A percentile compares a stretch with the other conserved stretches of the same genome.
These are phyloP conservation scores for Myotis findleyi DNA, from an alignment of 2,797 vertebrate species.

Conservation along the genomic window DNA sequence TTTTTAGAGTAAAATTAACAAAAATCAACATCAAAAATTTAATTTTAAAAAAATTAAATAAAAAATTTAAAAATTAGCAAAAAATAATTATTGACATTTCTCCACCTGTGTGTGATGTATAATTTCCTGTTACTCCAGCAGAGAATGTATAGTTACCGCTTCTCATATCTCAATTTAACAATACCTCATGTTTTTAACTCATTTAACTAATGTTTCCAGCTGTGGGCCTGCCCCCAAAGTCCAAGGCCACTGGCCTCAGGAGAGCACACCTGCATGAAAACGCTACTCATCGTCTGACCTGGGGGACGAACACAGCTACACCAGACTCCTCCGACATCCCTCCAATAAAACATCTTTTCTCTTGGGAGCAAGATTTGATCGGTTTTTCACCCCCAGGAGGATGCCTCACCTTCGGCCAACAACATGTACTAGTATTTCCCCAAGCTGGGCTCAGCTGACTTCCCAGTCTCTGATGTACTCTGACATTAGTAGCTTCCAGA, in stretches of 20 bases:
- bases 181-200: not conserved
- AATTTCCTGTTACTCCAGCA: not conserved
- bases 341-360: slow-evolving; percentile 9
- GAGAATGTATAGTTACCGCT: not conserved
- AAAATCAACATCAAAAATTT: not conserved
- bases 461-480: not conserved
- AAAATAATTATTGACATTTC: slow-evolving; percentile 25
- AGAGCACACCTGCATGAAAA: not conserved
- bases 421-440: not conserved
- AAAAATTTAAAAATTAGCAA: not conserved
- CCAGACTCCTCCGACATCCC: not conserved
- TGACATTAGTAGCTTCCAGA: not conserved
- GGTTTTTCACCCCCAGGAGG: not conserved
- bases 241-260: not conserved
- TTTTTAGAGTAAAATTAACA: not conserved
- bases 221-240: not conserved
- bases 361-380: not conserved
- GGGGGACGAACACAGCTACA: not conserved
- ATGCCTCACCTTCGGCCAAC: slow-evolving; percentile 7
- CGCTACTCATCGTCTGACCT: not conserved
- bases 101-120: not conserved
- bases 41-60: not conserved
- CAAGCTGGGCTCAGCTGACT: not conserved
- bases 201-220: not conserved
- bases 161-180: not conserved